A percentile compares a stretch with the other conserved stretches of the same genome.
Conservation (phyloP, 2,797 vertebrate species). For the Enteromius treurensis region DNA sequence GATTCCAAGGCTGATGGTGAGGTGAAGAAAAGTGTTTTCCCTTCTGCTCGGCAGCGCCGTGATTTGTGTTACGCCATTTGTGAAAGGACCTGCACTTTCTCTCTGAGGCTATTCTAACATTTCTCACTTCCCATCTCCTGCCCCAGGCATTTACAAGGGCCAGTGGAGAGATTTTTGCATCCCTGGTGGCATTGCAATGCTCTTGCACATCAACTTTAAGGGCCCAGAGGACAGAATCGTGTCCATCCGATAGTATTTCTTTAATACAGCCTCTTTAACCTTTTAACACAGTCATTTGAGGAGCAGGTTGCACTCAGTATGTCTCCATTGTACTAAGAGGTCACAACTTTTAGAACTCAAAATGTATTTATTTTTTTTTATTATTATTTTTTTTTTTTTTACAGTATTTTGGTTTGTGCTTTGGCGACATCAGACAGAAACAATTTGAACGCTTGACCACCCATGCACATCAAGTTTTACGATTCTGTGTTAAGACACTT, state of each 20-base stretch:
- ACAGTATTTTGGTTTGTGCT: not conserved
- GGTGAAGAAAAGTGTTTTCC: slow-evolving; percentile 81
- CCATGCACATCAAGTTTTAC: not conserved
- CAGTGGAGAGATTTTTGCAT: slow-evolving; percentile 51
- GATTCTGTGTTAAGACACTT: not conserved
- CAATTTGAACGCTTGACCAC: not conserved
- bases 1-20: slow-evolving; percentile 74
- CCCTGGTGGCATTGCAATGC: slow-evolving; percentile 21
- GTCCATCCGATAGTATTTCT: slow-evolving; percentile 24
- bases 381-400: not conserved
- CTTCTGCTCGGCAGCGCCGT: slow-evolving; percentile 68
- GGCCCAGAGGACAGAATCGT: slow-evolving; percentile 14
- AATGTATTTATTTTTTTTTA: not conserved
- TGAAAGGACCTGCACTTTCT: slow-evolving; percentile 63
- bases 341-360: not conserved
- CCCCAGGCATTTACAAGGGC: slow-evolving; percentile 58
- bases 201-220: slow-evolving; percentile 41
- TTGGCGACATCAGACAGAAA: slow-evolving; percentile 1
- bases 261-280: slow-evolving; percentile 26
- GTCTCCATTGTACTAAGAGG: not conserved
- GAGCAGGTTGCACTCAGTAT: not conserved
- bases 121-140: slow-evolving; percentile 57
- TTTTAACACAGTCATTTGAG: not conserved
- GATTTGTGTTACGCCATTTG: slow-evolving; percentile 73
- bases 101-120: slow-evolving; percentile 64